Evolutionary conservation across 2,113 vertebrate species (phyloP), one percentile per base, ranked within the genome.

Genomic region (Thermophis baileyi): DNA sequence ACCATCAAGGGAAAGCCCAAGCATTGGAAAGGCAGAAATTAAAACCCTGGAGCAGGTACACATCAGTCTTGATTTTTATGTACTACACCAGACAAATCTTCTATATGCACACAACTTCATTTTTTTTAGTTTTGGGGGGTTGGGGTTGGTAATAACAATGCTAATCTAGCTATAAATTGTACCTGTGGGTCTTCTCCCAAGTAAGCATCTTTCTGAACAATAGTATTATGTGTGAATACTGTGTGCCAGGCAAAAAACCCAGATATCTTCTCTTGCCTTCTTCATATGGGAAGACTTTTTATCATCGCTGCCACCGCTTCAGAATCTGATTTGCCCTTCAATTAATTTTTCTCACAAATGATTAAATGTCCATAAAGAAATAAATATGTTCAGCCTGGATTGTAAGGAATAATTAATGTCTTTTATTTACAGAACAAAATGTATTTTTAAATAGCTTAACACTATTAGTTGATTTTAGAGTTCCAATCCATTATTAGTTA

Each of bases 401-500:
- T 35, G 47, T 87, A 25, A 30, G 1, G 55, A 91, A 50, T 85
- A 94, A 94, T 91, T 20, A 2, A 69, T 89, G 88, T 74, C 25
- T 60, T 89, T 22, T 3, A 69, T 54, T 88, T 10, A n/a, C 25
- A 46, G 35, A 87, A 3, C 11, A 12, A 16, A 89, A 94, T 93
- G 25, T 27, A 12, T 93, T 85, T 85, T 55, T 46, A 54, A 85
- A 25, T 35, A n/a, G 85, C 20, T 44, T 35, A 8, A 22, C 3
- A 55, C 27, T 46, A 14, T 35, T 46, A n/a, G 44, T 49, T 49
- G 60, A 24, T 40, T 95, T 94, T 94, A 55, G 51, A 46, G 91
- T 93, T 88, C 25, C 47, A 91, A 50, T 1, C 95, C 93, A 93
- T 81, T 53, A 92, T 14, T 87, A 85, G 49, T 86, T 92, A 93